Percentiles rank a stretch among this genome's conserved stretches.
These are phyloP conservation scores for Macaria liturata DNA, from an alignment of 2,888 invertebrate species.

Conservation along the genomic window DNA sequence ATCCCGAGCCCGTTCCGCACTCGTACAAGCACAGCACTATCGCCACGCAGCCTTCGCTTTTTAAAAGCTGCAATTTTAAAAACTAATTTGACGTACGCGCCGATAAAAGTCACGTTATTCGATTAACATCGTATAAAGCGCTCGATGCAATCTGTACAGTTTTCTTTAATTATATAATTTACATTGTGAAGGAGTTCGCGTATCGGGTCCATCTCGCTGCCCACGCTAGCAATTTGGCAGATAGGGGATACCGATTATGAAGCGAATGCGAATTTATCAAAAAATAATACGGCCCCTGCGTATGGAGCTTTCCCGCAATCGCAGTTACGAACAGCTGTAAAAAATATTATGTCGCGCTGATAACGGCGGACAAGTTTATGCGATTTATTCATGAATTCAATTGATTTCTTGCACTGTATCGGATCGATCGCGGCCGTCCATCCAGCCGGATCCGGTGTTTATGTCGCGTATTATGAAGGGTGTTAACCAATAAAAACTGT, in stretches of 20 bases:
- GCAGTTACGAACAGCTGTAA: slow-evolving; percentile 60
- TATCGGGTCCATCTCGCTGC: slow-evolving; percentile 67
- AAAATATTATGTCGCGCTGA: slow-evolving; percentile 69
- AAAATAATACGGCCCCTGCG: slow-evolving; percentile 51
- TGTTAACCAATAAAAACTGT: slow-evolving; percentile 52
- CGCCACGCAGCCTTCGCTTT: slow-evolving; percentile 33
- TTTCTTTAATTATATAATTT: slow-evolving; percentile 81
- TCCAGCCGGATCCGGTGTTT: slow-evolving; percentile 15
- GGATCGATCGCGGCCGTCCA: slow-evolving; percentile 41
- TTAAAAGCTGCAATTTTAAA: slow-evolving; percentile 42
- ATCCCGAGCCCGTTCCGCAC: slow-evolving; percentile 43
- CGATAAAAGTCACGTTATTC: slow-evolving; percentile 61
- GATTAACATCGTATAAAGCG: slow-evolving; percentile 64
- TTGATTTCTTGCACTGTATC: slow-evolving; percentile 69
- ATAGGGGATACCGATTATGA: slow-evolving; percentile 64
- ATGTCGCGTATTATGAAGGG: slow-evolving; percentile 44
- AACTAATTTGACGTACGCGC: slow-evolving; percentile 52
- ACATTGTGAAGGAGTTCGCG: slow-evolving; percentile 60
- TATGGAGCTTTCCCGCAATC: slow-evolving; percentile 53
- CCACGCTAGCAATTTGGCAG: slow-evolving; percentile 70
- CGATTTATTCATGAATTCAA: slow-evolving; percentile 78
- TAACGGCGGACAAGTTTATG: slow-evolving; percentile 67
- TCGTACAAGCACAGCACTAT: slow-evolving; percentile 35
- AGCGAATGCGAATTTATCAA: slow-evolving; percentile 72
- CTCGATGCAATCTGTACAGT: slow-evolving; percentile 66